Base-by-base conservation (phyloP, 2,888 invertebrate species). In the Aphodius sticticus region DNA sequence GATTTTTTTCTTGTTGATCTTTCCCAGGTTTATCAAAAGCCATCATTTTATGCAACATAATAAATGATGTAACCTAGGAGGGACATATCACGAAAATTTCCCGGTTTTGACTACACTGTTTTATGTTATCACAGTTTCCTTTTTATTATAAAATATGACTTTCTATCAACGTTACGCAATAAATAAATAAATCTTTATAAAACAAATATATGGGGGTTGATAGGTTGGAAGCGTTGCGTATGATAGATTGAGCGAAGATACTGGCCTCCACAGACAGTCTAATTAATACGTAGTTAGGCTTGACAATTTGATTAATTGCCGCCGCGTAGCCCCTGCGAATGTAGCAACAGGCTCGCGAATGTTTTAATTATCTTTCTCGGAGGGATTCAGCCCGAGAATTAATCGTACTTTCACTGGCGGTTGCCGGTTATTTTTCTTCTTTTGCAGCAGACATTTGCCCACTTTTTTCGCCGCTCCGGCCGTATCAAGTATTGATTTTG, bases 231-330 rank as follows among this genome's bases (percentile, higher is more conserved):
- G 53, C 12, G 53, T 69, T 78, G 76, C 69, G 70, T 79, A 72
- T 79, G 79, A 77, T 79, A 76, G 79, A 79, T 79, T 76, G 72
- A 76, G 72, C n/a, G 71, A 69, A 38, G 77, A 69, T 72, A 77
- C 72, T 75, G 53, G 53, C 26, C 74, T 37, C 26, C 74, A 37
- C 74, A 35, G 37, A 74, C 36, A 36, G 74, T 74, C 74, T 74
- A 74, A 74, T 74, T 74, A 74, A 74, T 74, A 35, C 37, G 74
- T 74, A 74, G 74, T 74, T 74, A 74, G 53, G 74, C 74, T 74
- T 74, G 74, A 74, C 74, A 74, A 74, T 74, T 74, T 74, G 74
- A 74, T 74, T 74, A 74, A 74, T 74, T 74, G 37, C 74, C 74
- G 74, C n/a, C 9, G 74, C 74, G 36, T 35, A 36, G 74, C 74